phyloP scores from a whole-genome alignment of 2,113 vertebrate species.

The Mirounga angustirostris region DNA sequence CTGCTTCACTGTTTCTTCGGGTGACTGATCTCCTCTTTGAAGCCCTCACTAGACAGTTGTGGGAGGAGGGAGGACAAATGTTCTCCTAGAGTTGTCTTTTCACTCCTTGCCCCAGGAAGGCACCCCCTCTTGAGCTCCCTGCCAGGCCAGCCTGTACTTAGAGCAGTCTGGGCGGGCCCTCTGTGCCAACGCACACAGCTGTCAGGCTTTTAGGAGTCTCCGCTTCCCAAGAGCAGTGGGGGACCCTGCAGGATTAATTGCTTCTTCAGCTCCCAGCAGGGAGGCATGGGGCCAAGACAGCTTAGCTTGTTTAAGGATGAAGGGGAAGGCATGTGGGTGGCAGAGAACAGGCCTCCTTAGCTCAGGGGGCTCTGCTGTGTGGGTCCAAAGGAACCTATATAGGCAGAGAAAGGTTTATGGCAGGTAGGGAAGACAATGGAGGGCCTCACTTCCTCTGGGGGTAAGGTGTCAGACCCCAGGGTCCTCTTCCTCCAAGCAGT shows the following conservation, averaged over 20 bases:
- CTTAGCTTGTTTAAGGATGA: not conserved
- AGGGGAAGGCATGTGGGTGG: not conserved
- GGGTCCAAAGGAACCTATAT: rapidly evolving
- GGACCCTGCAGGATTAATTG: not conserved
- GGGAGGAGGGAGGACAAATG: not conserved
- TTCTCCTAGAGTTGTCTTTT: not conserved
- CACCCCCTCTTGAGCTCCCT: not conserved
- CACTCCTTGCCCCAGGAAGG: not conserved
- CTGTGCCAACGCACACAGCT: not conserved
- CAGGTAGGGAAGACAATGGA: not conserved
- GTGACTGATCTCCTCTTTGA: not conserved
- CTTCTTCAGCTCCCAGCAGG: conserved; percentile 12
- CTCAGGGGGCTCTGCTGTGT: not conserved
- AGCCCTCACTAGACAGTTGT: not conserved
- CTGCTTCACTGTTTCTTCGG: not conserved
- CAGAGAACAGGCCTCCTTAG: not conserved
- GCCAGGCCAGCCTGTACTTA: not conserved
- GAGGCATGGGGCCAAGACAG: not conserved
- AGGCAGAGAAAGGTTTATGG: not conserved
- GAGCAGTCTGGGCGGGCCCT: not conserved
- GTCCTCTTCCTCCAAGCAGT: not conserved
- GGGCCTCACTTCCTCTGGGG: rapidly evolving
- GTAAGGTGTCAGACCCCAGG: not conserved
- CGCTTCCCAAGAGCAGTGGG: not conserved
- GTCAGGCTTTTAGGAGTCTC: not conserved